A percentile compares a stretch with the other conserved stretches of the same genome.
Conservation (phyloP, 2,113 vertebrate species). For the Heterocephalus glaber region DNA sequence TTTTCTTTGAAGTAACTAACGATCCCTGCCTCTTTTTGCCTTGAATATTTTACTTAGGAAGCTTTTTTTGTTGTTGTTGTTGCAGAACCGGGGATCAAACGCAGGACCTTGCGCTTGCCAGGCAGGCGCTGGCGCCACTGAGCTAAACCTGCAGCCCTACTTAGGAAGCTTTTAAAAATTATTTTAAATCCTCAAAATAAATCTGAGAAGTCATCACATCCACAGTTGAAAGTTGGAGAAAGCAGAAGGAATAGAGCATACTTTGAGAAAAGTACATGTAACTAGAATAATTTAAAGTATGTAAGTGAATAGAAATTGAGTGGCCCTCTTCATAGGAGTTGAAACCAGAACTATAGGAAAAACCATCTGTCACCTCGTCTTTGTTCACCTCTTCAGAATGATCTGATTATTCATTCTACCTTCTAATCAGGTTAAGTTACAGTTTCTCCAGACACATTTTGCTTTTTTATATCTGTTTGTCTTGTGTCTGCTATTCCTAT, state of each 20-base stretch:
- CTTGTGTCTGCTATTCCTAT: background rate
- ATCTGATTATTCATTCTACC: background rate
- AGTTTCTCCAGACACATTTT: background rate
- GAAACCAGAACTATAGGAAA: background rate
- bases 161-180: background rate
- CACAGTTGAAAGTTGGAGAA: background rate
- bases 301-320: background rate
- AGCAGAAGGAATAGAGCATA: background rate
- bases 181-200: background rate
- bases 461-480: background rate
- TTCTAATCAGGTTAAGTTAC: background rate
- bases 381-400: background rate
- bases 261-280: background rate
- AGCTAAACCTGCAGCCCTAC: too few species aligned
- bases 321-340: background rate
- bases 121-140: too few species aligned
- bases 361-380: background rate
- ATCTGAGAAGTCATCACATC: background rate
- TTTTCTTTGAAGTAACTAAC: conserved; percentile 15
- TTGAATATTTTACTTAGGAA: background rate
- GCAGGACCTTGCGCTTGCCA: too few species aligned
- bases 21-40: background rate
- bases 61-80: too few species aligned
- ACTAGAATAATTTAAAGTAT: background rate
- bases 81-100: too few species aligned